Base-by-base conservation (phyloP, 1,140 invertebrate genomes). In the Venturia canescens region DNA sequence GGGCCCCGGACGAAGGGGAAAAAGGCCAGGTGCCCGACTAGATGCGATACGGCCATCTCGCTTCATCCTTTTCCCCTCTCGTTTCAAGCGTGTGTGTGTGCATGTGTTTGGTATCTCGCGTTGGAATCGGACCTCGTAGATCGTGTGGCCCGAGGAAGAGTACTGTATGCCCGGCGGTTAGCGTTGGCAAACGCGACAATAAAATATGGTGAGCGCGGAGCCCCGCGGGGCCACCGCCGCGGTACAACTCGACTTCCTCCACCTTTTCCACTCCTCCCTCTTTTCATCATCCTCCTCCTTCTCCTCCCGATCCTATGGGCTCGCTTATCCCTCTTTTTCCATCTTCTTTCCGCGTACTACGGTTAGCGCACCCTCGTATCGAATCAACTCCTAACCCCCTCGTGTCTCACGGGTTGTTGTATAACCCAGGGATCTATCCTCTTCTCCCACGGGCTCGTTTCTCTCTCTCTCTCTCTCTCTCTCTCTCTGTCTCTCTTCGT, bases 151-250 rank as follows among this genome's bases (percentile, higher is more conserved):
- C 81, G 31, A 72, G 78, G 77, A 82, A 71, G 82, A 79, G 78
- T 63, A 79, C 70, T 48, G 66, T 71, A 78, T 44, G 74, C 50
- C 27, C 82, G 80, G 82, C 80, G 84, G 87, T 86, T 87, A 85
- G 88, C 88, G 86, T 88, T 85, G 86, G 89, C 88, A 89, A 89
- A 88, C 88, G 88, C 87, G 89, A 88, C 87, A 87, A 89, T 90
- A 89, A 91, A 90, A 90, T 89, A 90, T 89, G 88, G 86, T 85
- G 87, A 89, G 87, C 85, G 87, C 85, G 16, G 53, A 77, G 87
- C 76, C 82, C 83, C 84, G 82, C 84, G 81, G 80, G 84, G 84
- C 82, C 81, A 82, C 86, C 83, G 86, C 80, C 83, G 84, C 83
- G 81, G 79, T 27, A 71, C 77, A 53, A 70, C 70, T 79, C 60